Percentiles rank a stretch among this genome's conserved stretches.
Evolutionary conservation across 2,113 vertebrate species (phyloP).

Genomic region (Saccopteryx leptura): DNA sequence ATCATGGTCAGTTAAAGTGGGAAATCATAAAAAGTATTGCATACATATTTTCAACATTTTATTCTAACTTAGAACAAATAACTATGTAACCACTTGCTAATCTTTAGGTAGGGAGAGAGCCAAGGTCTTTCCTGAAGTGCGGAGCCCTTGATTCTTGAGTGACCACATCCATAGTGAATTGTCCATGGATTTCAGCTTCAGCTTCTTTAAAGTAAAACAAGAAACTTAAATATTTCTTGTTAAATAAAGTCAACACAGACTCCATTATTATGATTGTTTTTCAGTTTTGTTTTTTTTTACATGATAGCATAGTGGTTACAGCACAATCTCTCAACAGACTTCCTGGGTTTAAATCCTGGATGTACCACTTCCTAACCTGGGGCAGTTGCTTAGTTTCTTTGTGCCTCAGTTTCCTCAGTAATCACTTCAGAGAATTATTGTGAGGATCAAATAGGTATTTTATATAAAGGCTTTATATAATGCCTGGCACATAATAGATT

Average conservation of each 20-base stretch:
- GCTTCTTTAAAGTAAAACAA: slow-evolving; percentile 27
- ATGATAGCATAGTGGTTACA: background rate
- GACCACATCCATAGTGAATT: background rate
- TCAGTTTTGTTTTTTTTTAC: background rate
- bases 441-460: slow-evolving; percentile 35
- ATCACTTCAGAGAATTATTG: background rate
- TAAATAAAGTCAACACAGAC: background rate
- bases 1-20: slow-evolving; percentile 56
- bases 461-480: background rate
- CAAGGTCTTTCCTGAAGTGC: background rate
- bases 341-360: slow-evolving; percentile 43
- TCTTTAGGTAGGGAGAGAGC: slow-evolving; percentile 22
- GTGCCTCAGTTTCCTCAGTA: background rate
- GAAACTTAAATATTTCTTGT: slow-evolving; percentile 32
- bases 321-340: background rate
- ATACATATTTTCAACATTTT: background rate
- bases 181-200: slow-evolving; percentile 34
- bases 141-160: slow-evolving; percentile 18
- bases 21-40: slow-evolving; percentile 50
- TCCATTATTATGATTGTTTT: background rate
- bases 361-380: background rate
- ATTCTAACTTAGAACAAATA: background rate
- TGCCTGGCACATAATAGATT: background rate
- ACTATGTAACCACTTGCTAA: background rate
- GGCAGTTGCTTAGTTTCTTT: background rate